These are phyloP conservation scores for Hybos culiciformis DNA, from an alignment of 2,888 invertebrate genomes.

Conservation along the genomic window DNA sequence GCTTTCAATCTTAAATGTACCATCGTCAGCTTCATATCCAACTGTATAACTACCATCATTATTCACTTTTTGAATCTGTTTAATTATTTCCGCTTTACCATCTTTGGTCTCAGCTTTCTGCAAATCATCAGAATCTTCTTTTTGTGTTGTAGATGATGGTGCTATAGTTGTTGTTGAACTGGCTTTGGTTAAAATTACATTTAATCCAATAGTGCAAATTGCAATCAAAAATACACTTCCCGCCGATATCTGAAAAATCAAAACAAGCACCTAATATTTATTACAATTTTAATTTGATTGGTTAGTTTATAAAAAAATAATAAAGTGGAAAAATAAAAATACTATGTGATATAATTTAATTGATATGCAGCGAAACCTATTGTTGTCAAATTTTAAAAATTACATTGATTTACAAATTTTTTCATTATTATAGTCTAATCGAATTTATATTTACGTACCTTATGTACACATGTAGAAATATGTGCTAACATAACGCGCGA, in stretches of 20 bases:
- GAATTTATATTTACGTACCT: too few relatives aligned
- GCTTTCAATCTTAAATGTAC: constrained; percentile 74
- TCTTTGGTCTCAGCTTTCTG: constrained; percentile 47
- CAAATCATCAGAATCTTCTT: constrained; percentile 27
- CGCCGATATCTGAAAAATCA: constrained; percentile 20
- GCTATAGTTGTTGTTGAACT: constrained; percentile 17
- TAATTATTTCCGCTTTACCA: constrained; percentile 63
- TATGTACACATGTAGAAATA: too few relatives aligned
- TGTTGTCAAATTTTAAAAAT: too few relatives aligned
- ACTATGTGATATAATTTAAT: too few relatives aligned
- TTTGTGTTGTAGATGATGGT: constrained; percentile 16
- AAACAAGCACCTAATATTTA: constrained; percentile 12
- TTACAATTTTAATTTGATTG: neutral
- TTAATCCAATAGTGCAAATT: constrained; percentile 15
- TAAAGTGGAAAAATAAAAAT: neutral
- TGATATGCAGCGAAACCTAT: too few relatives aligned
- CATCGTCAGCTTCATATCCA: constrained; percentile 74
- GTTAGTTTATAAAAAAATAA: neutral
- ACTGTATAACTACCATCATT: constrained; percentile 75
- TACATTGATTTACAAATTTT: too few relatives aligned
- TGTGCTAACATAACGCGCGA: too few relatives aligned
- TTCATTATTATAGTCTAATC: too few relatives aligned
- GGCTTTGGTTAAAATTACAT: constrained; percentile 8
- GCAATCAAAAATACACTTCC: constrained; percentile 18
- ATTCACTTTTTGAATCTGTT: constrained; percentile 66